Evolutionary conservation across 2,113 vertebrate species (phyloP).

Genomic region (Proterorhinus semilunaris): DNA sequence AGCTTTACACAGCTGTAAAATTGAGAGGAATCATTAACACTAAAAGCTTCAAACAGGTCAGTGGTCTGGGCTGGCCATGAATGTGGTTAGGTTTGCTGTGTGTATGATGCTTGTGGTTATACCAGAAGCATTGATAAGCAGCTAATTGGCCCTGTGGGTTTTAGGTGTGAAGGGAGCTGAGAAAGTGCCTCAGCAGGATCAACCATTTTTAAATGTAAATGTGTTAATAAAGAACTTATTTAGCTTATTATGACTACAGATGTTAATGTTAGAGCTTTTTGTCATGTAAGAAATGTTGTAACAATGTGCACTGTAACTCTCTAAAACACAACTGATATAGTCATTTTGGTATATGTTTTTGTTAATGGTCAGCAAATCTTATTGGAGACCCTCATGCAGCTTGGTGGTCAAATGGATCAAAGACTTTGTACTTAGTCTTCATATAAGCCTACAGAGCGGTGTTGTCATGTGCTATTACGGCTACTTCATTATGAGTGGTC

Average conservation of each 20-base stretch:
- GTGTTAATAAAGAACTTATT: no score
- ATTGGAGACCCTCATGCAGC: background rate
- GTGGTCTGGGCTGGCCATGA: constrained; percentile 42
- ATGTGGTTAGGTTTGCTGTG: constrained; percentile 49
- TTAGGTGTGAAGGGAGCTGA: constrained; percentile 55
- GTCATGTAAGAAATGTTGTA: no score
- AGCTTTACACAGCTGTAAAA: constrained; percentile 69
- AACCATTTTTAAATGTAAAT: no score
- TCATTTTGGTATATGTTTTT: no score
- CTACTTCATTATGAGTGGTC: constrained; percentile 34
- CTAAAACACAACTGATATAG: no score
- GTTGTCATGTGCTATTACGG: constrained; percentile 21
- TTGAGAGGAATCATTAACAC: constrained; percentile 72
- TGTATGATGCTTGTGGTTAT: constrained; percentile 58
- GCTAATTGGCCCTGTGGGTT: constrained; percentile 75
- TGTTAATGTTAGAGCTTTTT: no score
- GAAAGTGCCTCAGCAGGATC: constrained; percentile 14
- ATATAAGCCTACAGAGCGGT: constrained; percentile 20
- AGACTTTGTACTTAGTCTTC: constrained; percentile 33
- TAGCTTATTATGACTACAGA: no score
- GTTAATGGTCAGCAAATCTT: no score
- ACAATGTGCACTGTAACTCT: no score
- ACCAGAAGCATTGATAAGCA: constrained; percentile 68
- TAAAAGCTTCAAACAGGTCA: constrained; percentile 61
- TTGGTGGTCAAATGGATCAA: constrained; percentile 24